Conservation (phyloP, 2,113 vertebrate genomes). For the Chamaetylas fuelleborni region DNA sequence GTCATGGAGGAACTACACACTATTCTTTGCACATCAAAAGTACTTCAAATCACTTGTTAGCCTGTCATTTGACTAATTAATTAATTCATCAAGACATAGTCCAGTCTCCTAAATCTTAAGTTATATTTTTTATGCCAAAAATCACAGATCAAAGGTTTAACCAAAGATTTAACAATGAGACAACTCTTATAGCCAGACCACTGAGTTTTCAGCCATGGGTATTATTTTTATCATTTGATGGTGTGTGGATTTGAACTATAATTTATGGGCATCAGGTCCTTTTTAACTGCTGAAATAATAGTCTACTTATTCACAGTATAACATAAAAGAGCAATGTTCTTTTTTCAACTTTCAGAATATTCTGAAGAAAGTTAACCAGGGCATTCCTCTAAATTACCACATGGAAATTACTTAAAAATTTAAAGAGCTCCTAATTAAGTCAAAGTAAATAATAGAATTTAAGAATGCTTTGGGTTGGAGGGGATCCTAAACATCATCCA, state of each 20-base stretch:
- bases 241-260: not conserved
- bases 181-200: not conserved
- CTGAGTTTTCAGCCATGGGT: not conserved
- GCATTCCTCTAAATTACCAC: not conserved
- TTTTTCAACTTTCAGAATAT: not conserved
- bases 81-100: not conserved
- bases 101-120: not conserved
- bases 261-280: not conserved
- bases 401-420: not conserved
- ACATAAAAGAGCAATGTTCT: not conserved
- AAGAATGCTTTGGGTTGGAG: not conserved
- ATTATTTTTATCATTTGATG: not conserved
- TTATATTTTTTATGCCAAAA: not conserved
- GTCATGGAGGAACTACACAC: fast-evolving
- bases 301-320: not conserved
- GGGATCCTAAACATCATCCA: not conserved
- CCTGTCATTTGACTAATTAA: not conserved
- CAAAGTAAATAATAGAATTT: not conserved
- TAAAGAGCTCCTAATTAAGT: not conserved
- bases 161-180: not conserved
- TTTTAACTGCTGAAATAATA: not conserved
- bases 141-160: not conserved
- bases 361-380: not conserved
- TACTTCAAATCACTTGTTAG: not conserved
- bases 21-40: not conserved